These are phyloP conservation scores for Colaptes auratus DNA, from an alignment of 2,113 vertebrate genomes.

Conservation along the genomic window DNA sequence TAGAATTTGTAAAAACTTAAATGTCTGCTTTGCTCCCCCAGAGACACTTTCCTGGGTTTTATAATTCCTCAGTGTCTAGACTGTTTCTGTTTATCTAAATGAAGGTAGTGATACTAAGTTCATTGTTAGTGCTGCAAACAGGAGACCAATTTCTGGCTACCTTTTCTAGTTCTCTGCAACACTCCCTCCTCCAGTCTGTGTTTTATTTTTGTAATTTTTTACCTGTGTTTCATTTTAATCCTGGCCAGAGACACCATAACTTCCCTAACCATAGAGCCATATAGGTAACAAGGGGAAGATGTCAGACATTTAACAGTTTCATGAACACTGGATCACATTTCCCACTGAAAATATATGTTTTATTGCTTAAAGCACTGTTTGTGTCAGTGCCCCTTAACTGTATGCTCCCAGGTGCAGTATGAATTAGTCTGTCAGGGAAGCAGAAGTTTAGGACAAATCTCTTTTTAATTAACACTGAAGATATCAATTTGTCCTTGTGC, in stretches of 20 bases:
- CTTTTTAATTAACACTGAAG: constrained; percentile 32
- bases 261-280: background rate
- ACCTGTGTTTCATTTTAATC: background rate
- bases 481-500: background rate
- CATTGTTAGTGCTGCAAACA: background rate
- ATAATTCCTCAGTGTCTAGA: background rate
- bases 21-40: background rate
- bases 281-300: background rate
- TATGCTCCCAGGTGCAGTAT: background rate
- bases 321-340: background rate
- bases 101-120: background rate
- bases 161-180: background rate
- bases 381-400: background rate
- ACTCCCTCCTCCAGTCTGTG: background rate
- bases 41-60: background rate
- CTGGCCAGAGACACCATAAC: background rate
- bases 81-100: background rate
- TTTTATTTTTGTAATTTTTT: background rate
- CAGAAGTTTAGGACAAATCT: background rate
- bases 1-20: background rate
- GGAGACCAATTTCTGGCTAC: background rate
- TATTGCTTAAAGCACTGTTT: background rate
- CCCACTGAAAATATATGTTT: background rate
- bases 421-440: background rate
- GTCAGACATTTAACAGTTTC: background rate